Evolutionary conservation across 2,113 vertebrate genomes (phyloP), one percentile per base, ranked within the genome.

Genomic region (Melozone crissalis): DNA sequence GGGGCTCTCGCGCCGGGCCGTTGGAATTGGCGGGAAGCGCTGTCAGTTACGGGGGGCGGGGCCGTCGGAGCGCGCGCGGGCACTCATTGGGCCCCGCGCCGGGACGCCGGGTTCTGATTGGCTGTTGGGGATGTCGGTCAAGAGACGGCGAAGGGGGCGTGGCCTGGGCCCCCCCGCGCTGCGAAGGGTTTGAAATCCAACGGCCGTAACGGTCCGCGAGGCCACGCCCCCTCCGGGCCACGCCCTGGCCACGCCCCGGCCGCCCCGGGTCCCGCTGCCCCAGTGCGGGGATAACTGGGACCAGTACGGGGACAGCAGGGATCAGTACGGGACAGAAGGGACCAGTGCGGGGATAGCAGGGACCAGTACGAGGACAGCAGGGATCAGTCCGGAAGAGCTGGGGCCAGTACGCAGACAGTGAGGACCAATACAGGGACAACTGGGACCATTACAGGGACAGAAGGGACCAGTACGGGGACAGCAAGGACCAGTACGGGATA

Each of bases 81-180:
- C 30, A 15, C 7, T 33, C 2, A 44, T 65, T 65, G 63, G 63
- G 41, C 63, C 65, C 65, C 65, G 65, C 65, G 65, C 65, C 65
- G 65, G 65, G 65, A 68, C 65, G 65, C 65, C 44, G 23, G 12
- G 16, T 3, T 23, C 11, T 27, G 65, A 68, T 47, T 68, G 44
- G 65, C 23, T 14, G 4, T 1, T 0, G 2, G 4, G 12, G 6
- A 20, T 13, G 66, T 35, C 44, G 12, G 23, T 49, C 44, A 35
- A 35, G 9, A 13, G 17, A n/a, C 24, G 47, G 14, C 20, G 35
- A 11, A 52, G 68, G 68, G 27, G 68, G 68, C 20, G 68, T 23
- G 68, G 49, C 49, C 49, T 23, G 20, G 2, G 20, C 35, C 68
- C 68, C 68, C 68, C 68, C 68, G 68, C 68, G 68, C 68, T 71